These are phyloP conservation scores for Drosophila grimshawi DNA, from an alignment of 1,140 invertebrate genomes.

Conservation along the genomic window DNA sequence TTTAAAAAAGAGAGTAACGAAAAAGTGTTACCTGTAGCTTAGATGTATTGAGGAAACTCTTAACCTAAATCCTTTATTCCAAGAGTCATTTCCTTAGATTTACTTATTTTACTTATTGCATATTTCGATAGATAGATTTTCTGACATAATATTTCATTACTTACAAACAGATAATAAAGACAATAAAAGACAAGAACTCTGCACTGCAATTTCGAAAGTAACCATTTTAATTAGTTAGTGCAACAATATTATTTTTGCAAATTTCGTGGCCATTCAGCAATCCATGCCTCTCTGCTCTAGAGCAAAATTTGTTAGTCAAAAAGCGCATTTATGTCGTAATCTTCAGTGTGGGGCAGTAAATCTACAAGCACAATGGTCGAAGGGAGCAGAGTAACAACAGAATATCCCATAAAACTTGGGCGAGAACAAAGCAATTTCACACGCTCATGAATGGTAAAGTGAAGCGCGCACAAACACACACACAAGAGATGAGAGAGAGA, in stretches of 20 bases:
- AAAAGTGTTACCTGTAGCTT: too few species aligned
- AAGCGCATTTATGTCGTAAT: conserved; percentile 76
- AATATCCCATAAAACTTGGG: conserved; percentile 33
- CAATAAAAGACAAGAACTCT: not conserved
- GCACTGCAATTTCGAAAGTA: not conserved
- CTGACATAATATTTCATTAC: too few species aligned
- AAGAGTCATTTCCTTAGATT: too few species aligned
- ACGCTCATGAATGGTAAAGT: conserved; percentile 49
- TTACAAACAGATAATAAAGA: not conserved
- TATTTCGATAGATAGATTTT: too few species aligned
- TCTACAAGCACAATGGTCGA: conserved; percentile 55
- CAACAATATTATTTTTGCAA: not conserved
- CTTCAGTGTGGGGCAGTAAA: conserved; percentile 81
- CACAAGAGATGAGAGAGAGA: not conserved
- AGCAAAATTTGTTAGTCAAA: conserved; percentile 70
- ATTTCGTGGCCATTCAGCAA: not conserved
- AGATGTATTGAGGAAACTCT: too few species aligned
- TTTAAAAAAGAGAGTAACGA: too few species aligned
- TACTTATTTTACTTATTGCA: too few species aligned
- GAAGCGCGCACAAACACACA: conserved; percentile 31
- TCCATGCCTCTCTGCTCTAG: not conserved
- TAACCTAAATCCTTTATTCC: too few species aligned
- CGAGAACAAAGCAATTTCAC: conserved; percentile 77
- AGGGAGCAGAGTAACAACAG: conserved; percentile 15
- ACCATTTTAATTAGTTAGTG: conserved; percentile 1